Conservation (phyloP, 2,113 vertebrate genomes). For the Neodon shergylaensis region DNA sequence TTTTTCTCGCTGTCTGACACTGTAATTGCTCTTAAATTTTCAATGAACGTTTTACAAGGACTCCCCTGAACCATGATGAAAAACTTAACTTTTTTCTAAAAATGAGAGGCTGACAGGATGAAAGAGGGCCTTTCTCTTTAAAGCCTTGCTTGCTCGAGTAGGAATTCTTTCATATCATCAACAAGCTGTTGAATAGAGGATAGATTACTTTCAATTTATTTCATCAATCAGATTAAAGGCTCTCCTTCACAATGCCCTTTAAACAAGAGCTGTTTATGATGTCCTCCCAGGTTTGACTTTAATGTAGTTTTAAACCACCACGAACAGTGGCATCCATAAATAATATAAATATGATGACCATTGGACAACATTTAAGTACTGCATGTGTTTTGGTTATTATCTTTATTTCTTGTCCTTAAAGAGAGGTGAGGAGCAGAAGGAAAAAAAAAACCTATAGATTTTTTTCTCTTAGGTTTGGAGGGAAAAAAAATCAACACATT, state of each 20-base stretch:
- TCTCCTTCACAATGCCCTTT: slow-evolving; percentile 91
- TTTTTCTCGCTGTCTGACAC: slow-evolving; percentile 98
- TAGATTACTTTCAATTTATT: slow-evolving; percentile 93
- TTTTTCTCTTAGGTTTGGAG: background rate
- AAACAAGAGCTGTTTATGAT: slow-evolving; percentile 92
- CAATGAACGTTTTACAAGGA: slow-evolving; percentile 94
- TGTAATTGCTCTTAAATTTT: slow-evolving; percentile 98
- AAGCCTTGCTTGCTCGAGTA: slow-evolving; percentile 88
- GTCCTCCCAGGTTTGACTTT: slow-evolving; percentile 89
- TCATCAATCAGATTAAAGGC: slow-evolving; percentile 93
- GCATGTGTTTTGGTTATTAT: slow-evolving; percentile 83
- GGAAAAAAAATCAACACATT: background rate
- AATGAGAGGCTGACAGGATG: slow-evolving; percentile 91
- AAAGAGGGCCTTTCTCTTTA: slow-evolving; percentile 93
- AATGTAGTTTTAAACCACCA: slow-evolving; percentile 89
- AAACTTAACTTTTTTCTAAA: slow-evolving; percentile 93
- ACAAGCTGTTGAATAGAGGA: slow-evolving; percentile 91
- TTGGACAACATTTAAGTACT: slow-evolving; percentile 85
- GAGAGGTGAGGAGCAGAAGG: slow-evolving; percentile 67
- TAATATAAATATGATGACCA: slow-evolving; percentile 87
- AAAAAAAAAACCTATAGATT: slow-evolving; percentile 42
- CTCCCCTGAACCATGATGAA: slow-evolving; percentile 94
- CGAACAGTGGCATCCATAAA: slow-evolving; percentile 78
- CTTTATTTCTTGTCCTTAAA: slow-evolving; percentile 80
- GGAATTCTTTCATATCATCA: slow-evolving; percentile 91